phyloP scores from a whole-genome alignment of 2,888 invertebrate genomes.

The Hoplodrina ambigua region DNA sequence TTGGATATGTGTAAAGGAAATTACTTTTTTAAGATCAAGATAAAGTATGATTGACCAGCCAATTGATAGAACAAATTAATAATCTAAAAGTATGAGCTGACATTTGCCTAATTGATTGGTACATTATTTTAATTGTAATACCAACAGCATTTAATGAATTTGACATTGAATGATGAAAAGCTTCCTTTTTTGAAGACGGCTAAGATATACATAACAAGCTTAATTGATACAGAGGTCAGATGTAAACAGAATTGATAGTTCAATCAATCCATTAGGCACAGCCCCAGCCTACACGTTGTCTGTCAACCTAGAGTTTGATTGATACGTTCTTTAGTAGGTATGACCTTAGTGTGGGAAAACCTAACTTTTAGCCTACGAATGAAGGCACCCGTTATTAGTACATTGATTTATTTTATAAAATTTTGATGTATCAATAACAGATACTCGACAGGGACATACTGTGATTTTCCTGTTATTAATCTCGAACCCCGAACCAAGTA shows the following conservation, averaged over 20 bases:
- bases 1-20: slow-evolving; percentile 7
- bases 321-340: slow-evolving; percentile 50
- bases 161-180: slow-evolving; percentile 61
- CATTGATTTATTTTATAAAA: slow-evolving; percentile 25
- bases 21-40: neutral
- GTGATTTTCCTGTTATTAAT: slow-evolving; percentile 4
- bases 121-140: slow-evolving; percentile 35
- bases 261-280: slow-evolving; percentile 62
- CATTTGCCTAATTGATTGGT: slow-evolving; percentile 40
- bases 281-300: slow-evolving; percentile 57
- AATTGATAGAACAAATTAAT: slow-evolving; percentile 20
- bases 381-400: slow-evolving; percentile 5
- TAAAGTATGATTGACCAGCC: slow-evolving; percentile 1
- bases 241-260: slow-evolving; percentile 63
- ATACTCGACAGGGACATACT: neutral
- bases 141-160: slow-evolving; percentile 39
- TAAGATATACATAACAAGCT: slow-evolving; percentile 60
- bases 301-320: slow-evolving; percentile 62
- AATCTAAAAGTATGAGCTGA: slow-evolving; percentile 15
- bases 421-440: neutral
- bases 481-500: neutral
- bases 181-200: slow-evolving; percentile 54
- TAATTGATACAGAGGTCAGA: slow-evolving; percentile 64
- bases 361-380: slow-evolving; percentile 30
- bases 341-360: slow-evolving; percentile 44